Base-by-base conservation (phyloP, 1,140 invertebrate genomes). In the Vanessa tameamea region DNA sequence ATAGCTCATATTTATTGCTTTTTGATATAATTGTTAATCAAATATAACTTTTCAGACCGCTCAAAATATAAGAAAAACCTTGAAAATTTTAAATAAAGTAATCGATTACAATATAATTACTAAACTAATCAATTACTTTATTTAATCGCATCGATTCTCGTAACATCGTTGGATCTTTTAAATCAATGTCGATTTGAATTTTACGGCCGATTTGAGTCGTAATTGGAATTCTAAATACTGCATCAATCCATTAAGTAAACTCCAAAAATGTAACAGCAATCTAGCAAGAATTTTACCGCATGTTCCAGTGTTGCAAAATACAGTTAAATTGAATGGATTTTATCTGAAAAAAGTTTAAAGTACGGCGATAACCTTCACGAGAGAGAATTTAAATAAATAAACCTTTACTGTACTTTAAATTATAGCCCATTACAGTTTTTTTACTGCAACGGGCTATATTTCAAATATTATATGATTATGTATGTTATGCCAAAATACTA, bases 181-280 rank as follows among this genome's bases (percentile, higher is more conserved):
- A 61, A 43, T 61, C 57, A 31, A 61, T 37, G n/a, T 37, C 57
- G 14, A 61, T 61, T 61, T n/a, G 26, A 61, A 37, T 37, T 61
- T 61, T 15, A 61, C 31, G 57, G 57, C 13, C 13, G 14, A 37
- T 61, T 43, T 15, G 7, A 51, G 14, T 51, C n/a, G 48, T 51
- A 61, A 16, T 23, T 55, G 57, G 23, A 37, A 61, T 37, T 61
- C 12, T 37, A 37, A 61, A 61, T 13, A 37, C 14, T n/a, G 57
- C 4, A 2, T 26, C 9, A 57, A 57, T 57, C 16, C 16, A 57
- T 20, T 23, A 16, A 23, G 6, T 26, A 26, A 57, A 26, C 23
- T 55, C 9, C 55, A 23, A 55, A 55, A 57, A 57, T 57, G 55
- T 57, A 6, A 26, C 20, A 8, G 55, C 50, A 53, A 53, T 53